Conservation (phyloP, 2,797 vertebrate genomes). For the Microctenopoma stevenorrisi region DNA sequence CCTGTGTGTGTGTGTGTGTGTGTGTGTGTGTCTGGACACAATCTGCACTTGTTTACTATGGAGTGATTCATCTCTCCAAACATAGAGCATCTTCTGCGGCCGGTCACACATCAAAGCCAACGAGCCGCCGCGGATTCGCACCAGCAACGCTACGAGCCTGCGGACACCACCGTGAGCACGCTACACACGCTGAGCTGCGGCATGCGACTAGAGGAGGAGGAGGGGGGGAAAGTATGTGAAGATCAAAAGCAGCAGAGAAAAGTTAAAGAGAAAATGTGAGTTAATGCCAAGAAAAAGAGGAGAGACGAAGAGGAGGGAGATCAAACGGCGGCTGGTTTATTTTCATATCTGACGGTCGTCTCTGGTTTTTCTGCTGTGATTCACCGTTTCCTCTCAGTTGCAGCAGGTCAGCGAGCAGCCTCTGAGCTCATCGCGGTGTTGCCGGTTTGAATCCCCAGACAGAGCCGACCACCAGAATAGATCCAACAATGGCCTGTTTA, state of each 20-base stretch:
- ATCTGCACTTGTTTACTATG: conserved; percentile 57
- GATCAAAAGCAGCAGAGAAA: conserved; percentile 10
- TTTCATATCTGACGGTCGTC: conserved; percentile 31
- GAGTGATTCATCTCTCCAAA: conserved; percentile 62
- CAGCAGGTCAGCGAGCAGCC: conserved; percentile 30
- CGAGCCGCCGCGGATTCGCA: conserved; percentile 22
- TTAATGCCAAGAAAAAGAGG: conserved; percentile 31
- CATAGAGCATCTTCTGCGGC: conserved; percentile 55
- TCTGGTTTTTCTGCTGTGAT: conserved; percentile 11
- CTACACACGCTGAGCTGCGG: conserved; percentile 3
- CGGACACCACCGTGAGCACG: conserved; percentile 9
- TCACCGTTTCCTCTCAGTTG: conserved; percentile 22
- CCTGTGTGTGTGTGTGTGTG: conserved; percentile 12
- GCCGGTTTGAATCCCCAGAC: conserved; percentile 60
- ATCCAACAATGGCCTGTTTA: conserved; percentile 60
- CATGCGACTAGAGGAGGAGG: background rate
- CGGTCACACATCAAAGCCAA: conserved; percentile 50
- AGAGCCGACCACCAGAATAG: conserved; percentile 52
- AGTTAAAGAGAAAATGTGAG: conserved; percentile 19
- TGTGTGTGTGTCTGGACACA: conserved; percentile 36
- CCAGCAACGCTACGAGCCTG: background rate
- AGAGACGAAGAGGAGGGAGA: background rate
- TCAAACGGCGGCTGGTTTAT: conserved; percentile 35
- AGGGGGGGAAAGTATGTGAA: no score
- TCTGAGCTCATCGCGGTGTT: conserved; percentile 16